Conservation (phyloP, 1,140 invertebrate species). For the Panulirus ornatus region DNA sequence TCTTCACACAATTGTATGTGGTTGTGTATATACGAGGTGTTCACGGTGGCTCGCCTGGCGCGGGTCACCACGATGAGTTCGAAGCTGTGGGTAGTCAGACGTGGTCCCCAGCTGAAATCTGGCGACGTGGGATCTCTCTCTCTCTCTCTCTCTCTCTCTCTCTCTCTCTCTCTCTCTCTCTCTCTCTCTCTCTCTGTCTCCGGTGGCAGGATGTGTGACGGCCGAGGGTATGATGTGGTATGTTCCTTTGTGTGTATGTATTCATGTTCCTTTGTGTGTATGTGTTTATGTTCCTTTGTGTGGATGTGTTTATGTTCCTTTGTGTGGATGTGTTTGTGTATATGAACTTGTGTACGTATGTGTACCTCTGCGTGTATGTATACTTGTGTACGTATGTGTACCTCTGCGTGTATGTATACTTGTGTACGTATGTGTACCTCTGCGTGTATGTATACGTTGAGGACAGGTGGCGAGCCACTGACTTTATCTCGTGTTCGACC, state of each 20-base stretch:
- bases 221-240: not conserved
- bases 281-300: not conserved
- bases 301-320: not conserved
- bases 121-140: too few species aligned
- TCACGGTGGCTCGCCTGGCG: too few species aligned
- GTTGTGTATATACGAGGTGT: too few species aligned
- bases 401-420: not conserved
- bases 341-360: not conserved
- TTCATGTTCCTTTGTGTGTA: not conserved
- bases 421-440: not conserved
- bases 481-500: too few species aligned
- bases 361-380: not conserved
- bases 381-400: not conserved
- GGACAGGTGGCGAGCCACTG: too few species aligned
- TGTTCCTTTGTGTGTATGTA: not conserved
- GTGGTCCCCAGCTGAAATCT: too few species aligned
- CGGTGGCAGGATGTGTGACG: not conserved
- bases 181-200: not conserved
- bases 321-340: not conserved
- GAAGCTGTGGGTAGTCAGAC: too few species aligned
- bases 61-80: too few species aligned
- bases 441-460: not conserved
- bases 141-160: constrained; percentile 7
- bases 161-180: constrained; percentile 7
- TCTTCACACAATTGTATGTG: too few species aligned